Conservation (phyloP, 92 coral and sea anemone genomes). For the Epizoanthus illoricatus region DNA sequence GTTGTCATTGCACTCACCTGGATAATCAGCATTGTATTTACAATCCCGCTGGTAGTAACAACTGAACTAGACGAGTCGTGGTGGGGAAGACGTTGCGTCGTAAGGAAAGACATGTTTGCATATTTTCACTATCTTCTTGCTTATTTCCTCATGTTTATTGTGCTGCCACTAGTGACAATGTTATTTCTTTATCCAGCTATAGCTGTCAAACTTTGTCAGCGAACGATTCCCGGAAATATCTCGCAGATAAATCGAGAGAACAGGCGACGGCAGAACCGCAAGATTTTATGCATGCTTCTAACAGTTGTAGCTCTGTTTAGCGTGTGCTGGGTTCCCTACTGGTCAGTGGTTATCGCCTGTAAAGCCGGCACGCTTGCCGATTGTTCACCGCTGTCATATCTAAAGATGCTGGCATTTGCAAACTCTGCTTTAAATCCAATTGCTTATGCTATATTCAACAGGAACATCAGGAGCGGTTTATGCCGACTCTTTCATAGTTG, state of each 20-base stretch:
- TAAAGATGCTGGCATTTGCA: constrained; percentile 33
- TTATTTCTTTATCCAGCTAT: constrained; percentile 62
- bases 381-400: neutral
- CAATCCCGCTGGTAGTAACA: constrained; percentile 48
- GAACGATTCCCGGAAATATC: constrained; percentile 54
- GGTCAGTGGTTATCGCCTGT: constrained; percentile 42
- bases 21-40: constrained; percentile 43
- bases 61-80: constrained; percentile 14
- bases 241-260: constrained; percentile 52
- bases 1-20: constrained; percentile 42
- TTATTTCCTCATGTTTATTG: constrained; percentile 47
- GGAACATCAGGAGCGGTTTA: constrained; percentile 1
- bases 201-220: constrained; percentile 58
- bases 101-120: neutral
- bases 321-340: constrained; percentile 65
- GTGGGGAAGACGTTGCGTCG: constrained; percentile 30
- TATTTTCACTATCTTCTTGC: neutral
- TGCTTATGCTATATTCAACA: constrained; percentile 19
- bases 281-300: constrained; percentile 56
- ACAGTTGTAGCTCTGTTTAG: constrained; percentile 54
- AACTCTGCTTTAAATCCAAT: constrained; percentile 36
- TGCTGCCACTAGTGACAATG: constrained; percentile 50
- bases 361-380: constrained; percentile 13
- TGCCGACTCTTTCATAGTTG: neutral
- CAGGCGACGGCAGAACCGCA: constrained; percentile 57